A percentile compares a stretch with the other conserved stretches of the same genome.
Conservation (phyloP, 1,140 invertebrate genomes). For the Heliconius congener region DNA sequence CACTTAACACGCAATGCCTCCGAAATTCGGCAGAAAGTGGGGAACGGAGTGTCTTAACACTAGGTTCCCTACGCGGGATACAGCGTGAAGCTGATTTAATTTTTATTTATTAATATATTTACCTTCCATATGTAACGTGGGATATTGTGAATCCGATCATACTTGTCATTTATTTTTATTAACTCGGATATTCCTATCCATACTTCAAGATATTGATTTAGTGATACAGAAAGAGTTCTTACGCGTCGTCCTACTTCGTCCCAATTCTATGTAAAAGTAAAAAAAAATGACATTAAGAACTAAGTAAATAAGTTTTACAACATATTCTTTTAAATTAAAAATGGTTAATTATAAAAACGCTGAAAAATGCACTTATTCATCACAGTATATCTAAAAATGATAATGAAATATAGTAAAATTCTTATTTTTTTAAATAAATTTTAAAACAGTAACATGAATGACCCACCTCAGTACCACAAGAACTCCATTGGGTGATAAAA, state of each 20-base stretch:
- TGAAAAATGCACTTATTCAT: too few relatives aligned
- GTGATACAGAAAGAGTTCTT: not conserved
- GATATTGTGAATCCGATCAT: not conserved
- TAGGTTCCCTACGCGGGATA: too few relatives aligned
- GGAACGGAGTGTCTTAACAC: too few relatives aligned
- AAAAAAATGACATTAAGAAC: not conserved
- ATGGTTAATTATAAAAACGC: too few relatives aligned
- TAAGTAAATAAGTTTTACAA: too few relatives aligned
- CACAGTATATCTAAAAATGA: too few relatives aligned
- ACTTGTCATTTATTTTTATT: not conserved
- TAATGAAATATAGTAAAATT: too few relatives aligned
- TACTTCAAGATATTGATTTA: not conserved
- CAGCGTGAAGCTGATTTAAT: too few relatives aligned
- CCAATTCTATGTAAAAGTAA: not conserved
- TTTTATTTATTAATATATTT: not conserved
- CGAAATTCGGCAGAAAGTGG: too few relatives aligned
- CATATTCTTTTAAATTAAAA: too few relatives aligned
- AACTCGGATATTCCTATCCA: not conserved
- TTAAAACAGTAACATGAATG: not conserved
- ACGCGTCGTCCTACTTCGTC: not conserved
- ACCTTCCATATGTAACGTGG: slow-evolving; percentile 5
- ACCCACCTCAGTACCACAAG: not conserved
- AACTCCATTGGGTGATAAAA: not conserved
- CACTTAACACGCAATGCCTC: too few relatives aligned
- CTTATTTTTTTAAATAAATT: not conserved